A percentile compares a stretch with the other conserved stretches of the same genome.
phyloP scores from a whole-genome alignment of 1,140 invertebrate genomes.

The Helicorthomorpha holstii region DNA sequence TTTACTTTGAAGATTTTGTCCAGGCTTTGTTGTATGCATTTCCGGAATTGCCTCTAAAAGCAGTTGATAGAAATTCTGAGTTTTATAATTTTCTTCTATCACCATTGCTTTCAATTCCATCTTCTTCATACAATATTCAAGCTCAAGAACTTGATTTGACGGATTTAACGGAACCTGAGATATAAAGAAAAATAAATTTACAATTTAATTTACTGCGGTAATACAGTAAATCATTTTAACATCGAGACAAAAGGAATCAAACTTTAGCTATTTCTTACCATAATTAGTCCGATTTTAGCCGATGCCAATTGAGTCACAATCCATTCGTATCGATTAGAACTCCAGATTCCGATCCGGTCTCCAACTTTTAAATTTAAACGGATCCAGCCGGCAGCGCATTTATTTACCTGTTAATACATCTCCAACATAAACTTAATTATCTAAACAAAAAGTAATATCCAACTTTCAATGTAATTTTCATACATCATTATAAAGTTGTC shows the following conservation, averaged over 20 bases:
- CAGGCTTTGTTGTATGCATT: constrained; percentile 10
- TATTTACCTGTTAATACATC: no score
- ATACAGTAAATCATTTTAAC: neutral
- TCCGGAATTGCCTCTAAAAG: constrained; percentile 32
- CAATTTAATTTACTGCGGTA: neutral
- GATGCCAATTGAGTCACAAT: constrained; percentile 55
- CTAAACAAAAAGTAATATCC: neutral
- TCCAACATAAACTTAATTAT: no score
- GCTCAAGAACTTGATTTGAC: constrained; percentile 51
- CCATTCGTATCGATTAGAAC: constrained; percentile 73
- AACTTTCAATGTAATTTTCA: neutral
- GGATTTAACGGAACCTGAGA: constrained; percentile 66
- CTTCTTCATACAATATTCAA: constrained; percentile 63
- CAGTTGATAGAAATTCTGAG: constrained; percentile 52
- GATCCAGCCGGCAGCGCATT: neutral
- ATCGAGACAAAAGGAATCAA: no score
- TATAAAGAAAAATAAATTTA: neutral
- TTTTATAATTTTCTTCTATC: constrained; percentile 42
- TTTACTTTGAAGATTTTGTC: neutral
- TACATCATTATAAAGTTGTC: constrained; percentile 40
- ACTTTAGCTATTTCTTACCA: no score
- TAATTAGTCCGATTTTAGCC: constrained; percentile 58
- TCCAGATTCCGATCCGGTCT: constrained; percentile 74
- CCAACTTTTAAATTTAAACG: constrained; percentile 29
- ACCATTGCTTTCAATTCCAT: constrained; percentile 54